Base-by-base conservation (phyloP, 1,140 invertebrate species). In the Achatina immaculata region DNA sequence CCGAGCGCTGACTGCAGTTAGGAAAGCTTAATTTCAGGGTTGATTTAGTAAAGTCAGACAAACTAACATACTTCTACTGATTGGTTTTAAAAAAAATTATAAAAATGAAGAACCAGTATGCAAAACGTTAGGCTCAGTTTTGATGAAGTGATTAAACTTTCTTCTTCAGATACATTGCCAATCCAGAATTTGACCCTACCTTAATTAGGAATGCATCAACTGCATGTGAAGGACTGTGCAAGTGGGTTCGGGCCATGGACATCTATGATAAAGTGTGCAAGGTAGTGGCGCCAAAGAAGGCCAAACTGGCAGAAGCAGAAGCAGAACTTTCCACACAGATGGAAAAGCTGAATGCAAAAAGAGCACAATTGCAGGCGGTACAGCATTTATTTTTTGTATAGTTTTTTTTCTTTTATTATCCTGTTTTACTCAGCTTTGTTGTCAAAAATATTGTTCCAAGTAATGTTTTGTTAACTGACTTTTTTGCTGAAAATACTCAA, bases 231-330 rank as follows among this genome's bases (percentile, higher is more conserved):
- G 91, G 91, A 83, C 80, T 92, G 80, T 91, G 90, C 83, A 89
- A 85, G 58, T 92, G 91, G 91, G 92, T 93, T 28, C 83, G 90
- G 55, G 92, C 92, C 42, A 90, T 93, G 86, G 92, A 93, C 74
- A 87, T 90, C 16, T 93, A 93, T 86, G 91, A 93, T 79, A 87
- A 86, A 68, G 92, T 93, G 28, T 89, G 91, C 43, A 92, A 92
- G 85, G 89, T 93, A 58, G 92, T 93, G 21, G 92, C 92, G 45
- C 92, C 92, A 28, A 93, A 93, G 14, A 96, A 92, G 82, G 84
- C 83, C 19, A 92, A 91, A 77, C 83, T 92, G 78, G 88, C 86
- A 11, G 88, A 88, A 69, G 91, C 91, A 38, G 91, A 92, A 82
- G 82, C 74, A 24, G 91, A 92, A 68, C 81, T 92, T 78, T 82